Evolutionary conservation across 2,113 vertebrate species (phyloP), one percentile per base, ranked within the genome.

Genomic region (Gnathonemus echidnorhynchus): DNA sequence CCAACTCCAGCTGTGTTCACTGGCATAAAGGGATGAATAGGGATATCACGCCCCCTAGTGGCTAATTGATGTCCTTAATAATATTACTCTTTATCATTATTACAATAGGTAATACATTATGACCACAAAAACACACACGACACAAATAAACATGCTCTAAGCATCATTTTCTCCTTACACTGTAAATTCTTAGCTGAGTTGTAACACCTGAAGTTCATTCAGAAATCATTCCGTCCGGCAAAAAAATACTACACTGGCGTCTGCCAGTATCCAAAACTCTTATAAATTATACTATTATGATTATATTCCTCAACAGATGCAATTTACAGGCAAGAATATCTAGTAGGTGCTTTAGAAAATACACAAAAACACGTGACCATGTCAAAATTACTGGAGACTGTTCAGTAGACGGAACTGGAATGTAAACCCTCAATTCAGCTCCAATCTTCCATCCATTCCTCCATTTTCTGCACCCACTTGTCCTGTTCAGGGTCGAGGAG

Each of bases 11-110:
- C 46, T 58, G 13, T 24, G 83, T 87, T 50, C 21, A 50, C 70
- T 89, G 17, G 62, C 7, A 42, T 86, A 39, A 15, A 31, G 31
- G 31, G 35, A 80, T 80, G 74, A 42, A 80, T 80, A 42, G 17
- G 74, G 31, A 80, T 48, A 92, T 53, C 91, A 90, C 92, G 10
- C 95, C 93, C 93, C 93, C 95, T 95, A 74, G 91, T 94, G 95
- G 93, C 53, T 39, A 39, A 66, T 74, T 21, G 86, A 17, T 35
- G 49, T 53, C 3, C 27, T 39, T 46, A 49, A 86, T 86, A 48
- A 24, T 49, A 86, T 56, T 56, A 56, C 53, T 7, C 1, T 56
- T 56, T 9, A 86, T 77, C 13, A 19, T 77, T 17, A 13, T 39
- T 77, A 77, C 11, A 39, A 17, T 35, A 13, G 10, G n/a, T 74